Base-by-base conservation (phyloP, 2,113 vertebrate species). In the Ptilorrhoa leucosticta region DNA sequence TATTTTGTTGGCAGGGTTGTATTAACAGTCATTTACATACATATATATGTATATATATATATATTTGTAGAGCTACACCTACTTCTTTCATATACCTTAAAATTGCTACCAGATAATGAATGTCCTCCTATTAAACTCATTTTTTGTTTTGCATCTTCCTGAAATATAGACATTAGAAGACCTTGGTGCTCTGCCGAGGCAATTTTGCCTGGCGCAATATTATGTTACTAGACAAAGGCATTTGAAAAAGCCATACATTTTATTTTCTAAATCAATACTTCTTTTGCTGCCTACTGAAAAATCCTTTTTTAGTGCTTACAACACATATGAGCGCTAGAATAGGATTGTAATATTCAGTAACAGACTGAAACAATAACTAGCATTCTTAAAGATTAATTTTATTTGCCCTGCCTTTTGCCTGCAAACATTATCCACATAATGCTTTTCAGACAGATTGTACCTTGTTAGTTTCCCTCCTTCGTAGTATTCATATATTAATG, bases 221-320 rank as follows among this genome's bases (percentile, higher is more conserved):
- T 94, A 89, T 63, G 47, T 92, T 93, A 57, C 75, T 91, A 97
- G 96, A 97, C 91, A 97, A 97, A 97, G 73, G 89, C 84, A 84
- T 76, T 93, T 94, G 89, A 71, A 89, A 89, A 97, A 96, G 83
- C 84, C 95, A 93, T 96, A 76, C 17, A 66, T 90, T 97, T 97
- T 96, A 91, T 87, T 95, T 97, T 93, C 64, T 95, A 97, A 97
- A 97, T 96, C 95, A 94, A 96, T 97, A 91, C 47, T 96, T 94
- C 87, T 94, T 93, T 85, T 83, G 51, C 61, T 93, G 91, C 77
- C 81, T 96, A 85, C 51, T 90, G 87, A 87, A 96, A 97, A 96
- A 93, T 68, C 78, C 61, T 84, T 77, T n/a, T 77, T 80, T 90
- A 90, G 53, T 86, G 39, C 90, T 97, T 95, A 96, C 76, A 87